Base-by-base conservation (phyloP, 2,113 vertebrate species). In the Hipposideros armiger region DNA sequence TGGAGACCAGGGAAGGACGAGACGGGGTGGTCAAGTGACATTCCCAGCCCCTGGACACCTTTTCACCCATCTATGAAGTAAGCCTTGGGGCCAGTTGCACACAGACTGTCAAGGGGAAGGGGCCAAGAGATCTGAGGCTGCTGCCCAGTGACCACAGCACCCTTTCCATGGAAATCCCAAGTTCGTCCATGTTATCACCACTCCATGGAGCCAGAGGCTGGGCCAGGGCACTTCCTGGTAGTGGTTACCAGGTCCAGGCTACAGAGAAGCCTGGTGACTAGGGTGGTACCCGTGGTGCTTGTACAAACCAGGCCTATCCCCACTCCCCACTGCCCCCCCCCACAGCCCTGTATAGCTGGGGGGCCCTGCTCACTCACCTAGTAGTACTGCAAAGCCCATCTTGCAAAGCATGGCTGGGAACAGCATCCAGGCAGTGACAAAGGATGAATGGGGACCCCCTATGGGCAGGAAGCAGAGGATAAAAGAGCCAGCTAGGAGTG, bases 391-490 rank as follows among this genome's bases (percentile, higher is more conserved):
- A 64, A 99, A 99, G 86, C 99, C 99, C 98, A 99, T 97, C 83
- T 98, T 98, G 98, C 99, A 99, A 9, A 99, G 98, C 7, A 98
- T 98, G 0, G 99, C 98, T 0, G 98, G 98, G 54, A 99, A 99
- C 62, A 99, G 98, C 97, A 99, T 97, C 99, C 99, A 99, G 26
- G 99, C 98, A 0, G 99, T 98, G 0, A 99, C 98, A 93, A 99
- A 98, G 56, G 99, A 99, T 0, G 99, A 98, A 91, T 99, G 99
- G 67, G 99, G 99, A 4, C 99, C 99, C n/a, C 99, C 99, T 99
- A 60, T 0, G 36, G 56, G 78, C 22, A 85, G 30, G 58, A 10
- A 56, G 9, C 50, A 86, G 42, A 45, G 66, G 36, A 42, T 93
- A 36, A 93, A 83, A 30, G 32, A 42, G 20, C 77, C 80, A 58